These are phyloP conservation scores for Eolophus roseicapilla DNA, from an alignment of 2,113 vertebrate genomes.

Conservation along the genomic window DNA sequence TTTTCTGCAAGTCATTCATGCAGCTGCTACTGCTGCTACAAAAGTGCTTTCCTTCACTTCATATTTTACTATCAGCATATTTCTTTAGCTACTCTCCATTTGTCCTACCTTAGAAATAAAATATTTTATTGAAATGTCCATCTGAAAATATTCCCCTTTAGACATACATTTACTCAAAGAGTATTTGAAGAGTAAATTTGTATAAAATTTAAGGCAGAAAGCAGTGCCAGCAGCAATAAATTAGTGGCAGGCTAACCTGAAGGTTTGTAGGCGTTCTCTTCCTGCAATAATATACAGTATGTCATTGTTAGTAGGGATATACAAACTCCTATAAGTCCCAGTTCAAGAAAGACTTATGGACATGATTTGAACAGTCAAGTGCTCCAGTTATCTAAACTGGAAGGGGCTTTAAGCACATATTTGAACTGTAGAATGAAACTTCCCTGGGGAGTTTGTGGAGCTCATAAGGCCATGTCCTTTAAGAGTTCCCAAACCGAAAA, in stretches of 20 bases:
- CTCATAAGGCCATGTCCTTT: neutral
- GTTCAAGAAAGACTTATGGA: neutral
- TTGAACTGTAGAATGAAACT: neutral
- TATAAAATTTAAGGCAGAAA: slow-evolving; percentile 53
- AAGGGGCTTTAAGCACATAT: neutral
- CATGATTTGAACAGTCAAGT: neutral
- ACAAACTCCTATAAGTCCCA: neutral
- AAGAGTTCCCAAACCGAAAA: neutral
- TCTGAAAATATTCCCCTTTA: slow-evolving; percentile 62
- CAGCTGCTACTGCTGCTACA: neutral
- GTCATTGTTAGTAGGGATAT: neutral
- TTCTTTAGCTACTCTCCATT: slow-evolving; percentile 66
- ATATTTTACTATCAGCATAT: slow-evolving; percentile 65
- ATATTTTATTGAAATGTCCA: slow-evolving; percentile 57
- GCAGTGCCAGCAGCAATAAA: slow-evolving; percentile 41
- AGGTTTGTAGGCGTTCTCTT: slow-evolving; percentile 4
- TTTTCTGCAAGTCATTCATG: slow-evolving; percentile 28
- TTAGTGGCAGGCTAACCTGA: neutral
- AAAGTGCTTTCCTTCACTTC: slow-evolving; percentile 15
- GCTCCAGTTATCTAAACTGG: neutral
- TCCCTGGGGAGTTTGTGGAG: neutral
- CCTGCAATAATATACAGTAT: neutral
- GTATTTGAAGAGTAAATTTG: slow-evolving; percentile 67
- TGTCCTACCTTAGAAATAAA: slow-evolving; percentile 58
- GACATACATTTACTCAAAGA: slow-evolving; percentile 58